These are phyloP conservation scores for Leucosticte australis DNA, from an alignment of 2,113 vertebrate genomes.

Conservation along the genomic window DNA sequence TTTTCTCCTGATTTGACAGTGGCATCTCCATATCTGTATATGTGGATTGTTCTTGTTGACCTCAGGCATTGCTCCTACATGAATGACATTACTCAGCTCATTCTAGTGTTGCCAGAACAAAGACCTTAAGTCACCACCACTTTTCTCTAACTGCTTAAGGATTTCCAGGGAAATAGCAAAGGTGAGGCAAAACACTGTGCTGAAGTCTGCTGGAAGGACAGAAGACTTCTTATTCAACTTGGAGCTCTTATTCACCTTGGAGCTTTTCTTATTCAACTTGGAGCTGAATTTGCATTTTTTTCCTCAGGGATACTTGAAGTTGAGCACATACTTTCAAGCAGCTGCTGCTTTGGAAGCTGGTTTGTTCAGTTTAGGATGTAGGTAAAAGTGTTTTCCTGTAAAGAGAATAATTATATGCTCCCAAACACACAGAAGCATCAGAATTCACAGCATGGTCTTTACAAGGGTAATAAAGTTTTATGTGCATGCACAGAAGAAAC, in stretches of 20 bases:
- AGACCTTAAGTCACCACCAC: not conserved
- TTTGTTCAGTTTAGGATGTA: constrained; percentile 42
- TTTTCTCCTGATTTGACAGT: not conserved
- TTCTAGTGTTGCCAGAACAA: not conserved
- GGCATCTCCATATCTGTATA: not conserved
- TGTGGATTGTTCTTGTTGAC: not conserved
- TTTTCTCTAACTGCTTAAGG: not conserved
- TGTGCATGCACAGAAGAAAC: constrained; percentile 67
- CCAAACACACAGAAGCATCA: constrained; percentile 81
- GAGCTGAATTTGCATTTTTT: not conserved
- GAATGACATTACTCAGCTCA: not conserved
- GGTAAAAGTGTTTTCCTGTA: constrained; percentile 50
- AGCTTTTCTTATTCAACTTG: not conserved
- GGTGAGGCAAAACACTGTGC: not conserved
- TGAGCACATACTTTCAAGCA: not conserved
- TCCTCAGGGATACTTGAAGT: not conserved
- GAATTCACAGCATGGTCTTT: constrained; percentile 79
- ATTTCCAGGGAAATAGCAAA: not conserved
- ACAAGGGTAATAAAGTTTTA: constrained; percentile 87
- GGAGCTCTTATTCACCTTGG: not conserved
- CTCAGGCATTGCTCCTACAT: not conserved
- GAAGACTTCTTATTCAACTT: not conserved
- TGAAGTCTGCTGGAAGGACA: not conserved
- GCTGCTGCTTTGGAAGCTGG: not conserved
- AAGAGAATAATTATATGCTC: constrained; percentile 61